A percentile compares a stretch with the other conserved stretches of the same genome.
Evolutionary conservation across 2,113 vertebrate species (phyloP).

Genomic region (Capreolus pygargus): DNA sequence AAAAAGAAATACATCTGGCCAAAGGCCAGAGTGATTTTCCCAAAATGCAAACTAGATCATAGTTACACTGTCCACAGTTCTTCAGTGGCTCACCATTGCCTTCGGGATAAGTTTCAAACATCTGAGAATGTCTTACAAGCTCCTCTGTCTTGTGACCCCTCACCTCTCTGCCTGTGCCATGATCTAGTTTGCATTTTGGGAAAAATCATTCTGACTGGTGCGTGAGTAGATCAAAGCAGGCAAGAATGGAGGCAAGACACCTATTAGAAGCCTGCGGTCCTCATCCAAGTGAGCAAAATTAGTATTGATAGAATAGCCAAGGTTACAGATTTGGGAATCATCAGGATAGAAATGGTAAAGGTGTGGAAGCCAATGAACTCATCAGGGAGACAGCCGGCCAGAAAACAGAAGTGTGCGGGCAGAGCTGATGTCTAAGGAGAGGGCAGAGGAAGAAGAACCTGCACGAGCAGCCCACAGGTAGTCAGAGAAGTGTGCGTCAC

Average conservation of each 20-base stretch:
- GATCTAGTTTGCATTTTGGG: background rate
- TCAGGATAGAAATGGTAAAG: background rate
- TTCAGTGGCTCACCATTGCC: background rate
- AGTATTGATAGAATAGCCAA: background rate
- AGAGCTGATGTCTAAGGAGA: background rate
- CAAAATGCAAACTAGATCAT: background rate
- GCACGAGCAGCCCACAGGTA: background rate
- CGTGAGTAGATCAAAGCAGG: background rate
- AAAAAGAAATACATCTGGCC: background rate
- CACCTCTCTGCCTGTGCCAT: background rate
- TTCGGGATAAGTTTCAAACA: background rate
- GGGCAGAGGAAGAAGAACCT: background rate
- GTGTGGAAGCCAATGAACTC: background rate
- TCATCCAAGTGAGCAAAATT: background rate
- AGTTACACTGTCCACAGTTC: background rate
- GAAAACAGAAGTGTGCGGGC: background rate
- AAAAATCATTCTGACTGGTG: slow-evolving; percentile 2
- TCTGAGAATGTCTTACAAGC: background rate
- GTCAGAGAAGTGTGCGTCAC: background rate
- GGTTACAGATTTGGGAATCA: background rate
- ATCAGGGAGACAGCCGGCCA: background rate
- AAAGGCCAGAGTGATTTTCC: background rate
- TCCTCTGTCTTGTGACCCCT: background rate
- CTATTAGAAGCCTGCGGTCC: background rate
- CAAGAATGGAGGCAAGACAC: background rate